Base-by-base conservation (phyloP, 2,113 vertebrate genomes). In the Capreolus pygargus region DNA sequence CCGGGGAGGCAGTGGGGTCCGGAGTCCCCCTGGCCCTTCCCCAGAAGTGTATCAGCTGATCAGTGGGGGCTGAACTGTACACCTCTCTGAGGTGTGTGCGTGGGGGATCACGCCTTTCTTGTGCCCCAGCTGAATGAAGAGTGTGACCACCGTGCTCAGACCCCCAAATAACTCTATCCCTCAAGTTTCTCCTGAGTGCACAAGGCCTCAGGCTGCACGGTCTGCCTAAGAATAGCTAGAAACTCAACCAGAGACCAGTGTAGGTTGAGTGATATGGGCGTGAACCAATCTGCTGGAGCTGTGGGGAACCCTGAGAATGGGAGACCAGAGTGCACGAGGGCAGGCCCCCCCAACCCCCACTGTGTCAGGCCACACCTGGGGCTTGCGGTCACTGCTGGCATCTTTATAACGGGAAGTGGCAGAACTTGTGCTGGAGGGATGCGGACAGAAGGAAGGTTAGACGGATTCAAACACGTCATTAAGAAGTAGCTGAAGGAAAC, bases 11-110 rank as follows among this genome's bases (percentile, higher is more conserved):
- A 83, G 54, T 17, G 30, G 55, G n/a, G 57, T 45, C 4, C 0
- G 25, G 67, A 70, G 7, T 83, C 88, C 57, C 95, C 64, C 47
- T 19, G 16, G 76, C 15, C 50, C 78, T 97, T 97, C 55, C 78
- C 14, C 47, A 94, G 93, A 96, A 57, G 14, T 94, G 52, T 13
- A 61, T 52, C 92, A 97, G 95, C 96, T 97, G 52, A 90, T 84
- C 27, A 84, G 57, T 33, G 15, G 17, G 5, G 33, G 5, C 14
- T 21, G 13, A 79, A 50, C n/a, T 4, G 1, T 6, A 10, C 9
- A 60, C 7, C 5, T 81, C 12, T 86, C 67, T 57, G 91, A 95
- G 78, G 25, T 36, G 36, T 83, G 45, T 86, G 82, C 6, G 4
- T 79, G 19, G 33, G 33, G 13, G 43, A 58, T 39, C 7, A 9